phyloP scores from a whole-genome alignment of 2,888 invertebrate species.

The Tenthredo distinguenda region DNA sequence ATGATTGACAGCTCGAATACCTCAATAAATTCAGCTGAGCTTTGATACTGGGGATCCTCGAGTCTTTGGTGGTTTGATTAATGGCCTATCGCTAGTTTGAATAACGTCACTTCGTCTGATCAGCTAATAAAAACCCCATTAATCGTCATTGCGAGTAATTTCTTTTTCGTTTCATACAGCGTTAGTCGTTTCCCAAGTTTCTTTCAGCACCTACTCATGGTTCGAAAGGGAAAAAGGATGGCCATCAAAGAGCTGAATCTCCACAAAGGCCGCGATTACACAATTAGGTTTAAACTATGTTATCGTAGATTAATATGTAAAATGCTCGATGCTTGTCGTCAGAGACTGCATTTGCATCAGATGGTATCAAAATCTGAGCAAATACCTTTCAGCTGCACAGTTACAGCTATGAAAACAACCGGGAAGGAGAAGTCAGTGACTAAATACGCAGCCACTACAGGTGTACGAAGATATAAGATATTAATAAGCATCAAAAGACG shows the following conservation, averaged over 20 bases:
- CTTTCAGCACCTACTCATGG: background rate
- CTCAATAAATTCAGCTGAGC: background rate
- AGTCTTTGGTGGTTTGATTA: background rate
- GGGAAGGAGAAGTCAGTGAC: background rate
- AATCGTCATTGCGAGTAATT: constrained; percentile 30
- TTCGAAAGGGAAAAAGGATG: background rate
- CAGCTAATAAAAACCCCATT: constrained; percentile 29
- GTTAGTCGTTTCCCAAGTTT: background rate
- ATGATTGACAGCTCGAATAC: background rate
- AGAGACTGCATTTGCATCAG: background rate
- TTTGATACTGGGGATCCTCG: background rate
- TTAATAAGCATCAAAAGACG: background rate
- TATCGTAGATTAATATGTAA: background rate
- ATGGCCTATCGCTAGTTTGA: background rate
- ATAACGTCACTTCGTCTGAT: constrained; percentile 3
- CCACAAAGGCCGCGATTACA: background rate
- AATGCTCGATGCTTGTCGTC: background rate
- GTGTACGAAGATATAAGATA: background rate
- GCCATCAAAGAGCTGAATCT: background rate
- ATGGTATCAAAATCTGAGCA: background rate
- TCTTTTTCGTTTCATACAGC: background rate
- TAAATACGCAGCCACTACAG: background rate
- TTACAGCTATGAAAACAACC: background rate
- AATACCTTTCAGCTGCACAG: background rate
- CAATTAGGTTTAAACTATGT: background rate